phyloP scores from a whole-genome alignment of 2,888 invertebrate genomes.

The Epistrophe eligans region DNA sequence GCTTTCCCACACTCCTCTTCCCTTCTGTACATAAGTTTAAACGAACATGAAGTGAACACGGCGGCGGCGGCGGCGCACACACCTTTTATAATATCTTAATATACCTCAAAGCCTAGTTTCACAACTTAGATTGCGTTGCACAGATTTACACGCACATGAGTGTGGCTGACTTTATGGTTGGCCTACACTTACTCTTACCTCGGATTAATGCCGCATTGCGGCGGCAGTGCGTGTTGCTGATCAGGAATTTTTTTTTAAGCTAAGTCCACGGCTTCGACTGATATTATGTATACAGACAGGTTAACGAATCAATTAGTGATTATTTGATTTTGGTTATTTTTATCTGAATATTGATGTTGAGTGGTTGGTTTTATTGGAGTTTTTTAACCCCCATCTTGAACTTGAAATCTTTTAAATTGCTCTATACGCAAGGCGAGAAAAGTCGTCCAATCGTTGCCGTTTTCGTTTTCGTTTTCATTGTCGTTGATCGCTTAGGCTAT shows the following conservation, averaged over 20 bases:
- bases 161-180: neutral
- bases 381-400: constrained; percentile 67
- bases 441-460: constrained; percentile 54
- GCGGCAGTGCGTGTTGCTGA: constrained; percentile 66
- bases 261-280: constrained; percentile 47
- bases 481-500: constrained; percentile 25
- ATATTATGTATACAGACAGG: constrained; percentile 34
- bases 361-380: constrained; percentile 23
- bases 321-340: constrained; percentile 39
- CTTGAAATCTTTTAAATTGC: constrained; percentile 59
- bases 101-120: constrained; percentile 49
- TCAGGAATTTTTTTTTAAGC: constrained; percentile 54
- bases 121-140: constrained; percentile 63
- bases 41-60: constrained; percentile 41
- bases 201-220: constrained; percentile 51
- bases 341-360: constrained; percentile 54
- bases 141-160: constrained; percentile 54
- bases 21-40: neutral
- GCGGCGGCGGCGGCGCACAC: too few relatives aligned
- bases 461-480: neutral
- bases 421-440: constrained; percentile 47
- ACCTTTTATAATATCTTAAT: constrained; percentile 36
- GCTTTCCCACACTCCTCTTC: constrained; percentile 10
- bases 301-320: constrained; percentile 70
- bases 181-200: neutral